phyloP scores from a whole-genome alignment of 2,113 vertebrate genomes.

The Campylomormyrus numenius region DNA sequence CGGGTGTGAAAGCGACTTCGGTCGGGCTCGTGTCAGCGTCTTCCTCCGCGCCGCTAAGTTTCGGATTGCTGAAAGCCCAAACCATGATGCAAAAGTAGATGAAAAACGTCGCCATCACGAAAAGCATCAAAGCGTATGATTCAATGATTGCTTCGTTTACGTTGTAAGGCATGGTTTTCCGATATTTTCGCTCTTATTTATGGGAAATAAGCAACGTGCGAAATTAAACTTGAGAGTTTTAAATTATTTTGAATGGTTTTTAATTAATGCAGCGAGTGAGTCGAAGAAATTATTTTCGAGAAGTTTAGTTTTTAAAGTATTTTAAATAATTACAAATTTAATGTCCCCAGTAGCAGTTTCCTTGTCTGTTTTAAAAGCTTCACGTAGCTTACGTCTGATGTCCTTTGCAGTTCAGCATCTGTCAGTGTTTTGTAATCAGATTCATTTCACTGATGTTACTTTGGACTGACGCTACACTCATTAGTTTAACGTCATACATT shows the following conservation, averaged over 20 bases:
- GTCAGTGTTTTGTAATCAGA: not conserved
- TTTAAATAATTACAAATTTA: not conserved
- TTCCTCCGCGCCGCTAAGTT: constrained; percentile 53
- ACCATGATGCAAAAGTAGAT: constrained; percentile 67
- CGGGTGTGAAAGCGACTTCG: constrained; percentile 4
- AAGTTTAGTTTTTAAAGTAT: not conserved
- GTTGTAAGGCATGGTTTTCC: constrained; percentile 47
- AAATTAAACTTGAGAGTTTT: not conserved
- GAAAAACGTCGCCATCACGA: constrained; percentile 66
- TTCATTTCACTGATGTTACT: not conserved
- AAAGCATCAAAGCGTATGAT: constrained; percentile 63
- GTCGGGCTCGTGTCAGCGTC: constrained; percentile 17
- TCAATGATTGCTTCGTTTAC: constrained; percentile 64
- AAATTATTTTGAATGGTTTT: not conserved
- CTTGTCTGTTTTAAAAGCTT: not conserved
- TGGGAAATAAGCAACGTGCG: not conserved
- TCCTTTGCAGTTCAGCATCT: not conserved
- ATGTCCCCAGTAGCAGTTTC: not conserved
- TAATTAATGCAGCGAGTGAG: not conserved
- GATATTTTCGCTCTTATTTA: not conserved
- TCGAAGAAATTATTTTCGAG: not conserved
- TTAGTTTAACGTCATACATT: not conserved
- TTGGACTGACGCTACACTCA: not conserved
- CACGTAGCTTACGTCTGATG: not conserved
- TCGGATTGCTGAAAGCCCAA: constrained; percentile 68